Percentiles rank a stretch among this genome's conserved stretches.
Conservation (phyloP, 2,797 vertebrate genomes). For the Dipus sagitta region DNA sequence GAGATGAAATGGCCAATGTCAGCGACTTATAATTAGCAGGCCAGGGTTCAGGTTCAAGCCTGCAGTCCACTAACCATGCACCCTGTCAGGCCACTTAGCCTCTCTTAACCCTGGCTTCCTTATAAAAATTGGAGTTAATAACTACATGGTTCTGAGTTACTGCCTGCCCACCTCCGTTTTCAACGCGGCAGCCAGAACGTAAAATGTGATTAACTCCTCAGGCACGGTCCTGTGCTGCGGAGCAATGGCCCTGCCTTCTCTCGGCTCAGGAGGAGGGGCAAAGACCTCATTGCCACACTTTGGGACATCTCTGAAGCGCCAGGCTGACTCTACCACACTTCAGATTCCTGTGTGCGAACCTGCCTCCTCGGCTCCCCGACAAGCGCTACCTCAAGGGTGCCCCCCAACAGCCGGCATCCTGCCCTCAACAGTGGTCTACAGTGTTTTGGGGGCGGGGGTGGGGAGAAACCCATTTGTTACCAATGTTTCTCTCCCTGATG, state of each 20-base stretch:
- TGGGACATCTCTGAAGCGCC: background rate
- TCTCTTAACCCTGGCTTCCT: background rate
- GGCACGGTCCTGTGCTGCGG: background rate
- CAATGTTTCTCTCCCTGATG: background rate
- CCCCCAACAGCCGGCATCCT: background rate
- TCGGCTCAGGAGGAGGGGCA: background rate
- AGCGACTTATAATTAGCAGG: background rate
- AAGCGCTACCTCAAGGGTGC: background rate
- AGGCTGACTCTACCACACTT: background rate
- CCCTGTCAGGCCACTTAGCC: background rate
- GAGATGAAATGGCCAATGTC: too few relatives aligned
- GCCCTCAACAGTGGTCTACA: accelerated
- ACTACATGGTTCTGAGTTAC: background rate
- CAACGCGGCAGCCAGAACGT: background rate
- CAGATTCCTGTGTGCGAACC: background rate
- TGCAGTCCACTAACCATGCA: background rate
- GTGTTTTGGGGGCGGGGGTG: too few relatives aligned
- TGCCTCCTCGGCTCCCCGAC: background rate
- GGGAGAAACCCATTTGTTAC: accelerated
- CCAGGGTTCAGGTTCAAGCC: background rate
- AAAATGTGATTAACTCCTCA: background rate
- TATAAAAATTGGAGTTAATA: background rate
- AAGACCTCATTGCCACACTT: accelerated
- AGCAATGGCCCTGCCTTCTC: background rate
- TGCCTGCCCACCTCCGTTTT: accelerated